Percentiles rank a stretch among this genome's conserved stretches.
phyloP scores from a whole-genome alignment of 2,113 vertebrate species.

The Ochotona princeps region DNA sequence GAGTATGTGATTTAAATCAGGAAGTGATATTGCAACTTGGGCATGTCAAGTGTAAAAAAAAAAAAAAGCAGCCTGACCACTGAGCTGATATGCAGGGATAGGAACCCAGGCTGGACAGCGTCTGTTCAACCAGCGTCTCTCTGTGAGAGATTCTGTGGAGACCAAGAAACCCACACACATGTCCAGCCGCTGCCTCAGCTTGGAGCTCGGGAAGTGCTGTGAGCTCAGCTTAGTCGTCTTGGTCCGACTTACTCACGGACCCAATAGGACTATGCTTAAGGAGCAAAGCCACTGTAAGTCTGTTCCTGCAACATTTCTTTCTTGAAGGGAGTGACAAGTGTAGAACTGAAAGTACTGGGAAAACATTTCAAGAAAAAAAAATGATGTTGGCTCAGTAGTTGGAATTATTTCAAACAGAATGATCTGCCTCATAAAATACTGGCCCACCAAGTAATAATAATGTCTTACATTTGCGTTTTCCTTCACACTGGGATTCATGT shows the following conservation, averaged over 20 bases:
- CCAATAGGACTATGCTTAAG: not conserved
- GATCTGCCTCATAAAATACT: not conserved
- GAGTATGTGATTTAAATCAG: not conserved
- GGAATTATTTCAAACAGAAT: not conserved
- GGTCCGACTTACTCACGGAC: not conserved
- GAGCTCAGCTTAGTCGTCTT: not conserved
- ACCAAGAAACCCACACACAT: not conserved
- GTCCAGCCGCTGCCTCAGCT: not conserved
- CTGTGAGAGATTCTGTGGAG: not conserved
- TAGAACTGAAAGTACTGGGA: not conserved
- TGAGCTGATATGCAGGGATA: not conserved
- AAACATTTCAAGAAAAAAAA: not conserved
- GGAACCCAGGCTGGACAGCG: not conserved
- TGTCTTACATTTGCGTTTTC: not conserved
- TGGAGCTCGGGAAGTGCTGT: not conserved
- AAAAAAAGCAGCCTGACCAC: not conserved
- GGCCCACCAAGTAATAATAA: not conserved
- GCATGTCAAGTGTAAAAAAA: slow-evolving; percentile 4
- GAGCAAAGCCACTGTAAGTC: not conserved
- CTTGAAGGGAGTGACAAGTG: not conserved
- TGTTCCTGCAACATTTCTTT: not conserved
- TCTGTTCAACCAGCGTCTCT: not conserved
- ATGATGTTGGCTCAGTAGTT: not conserved
- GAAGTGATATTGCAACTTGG: not conserved
- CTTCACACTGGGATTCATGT: not conserved